phyloP scores from a whole-genome alignment of 2,113 vertebrate species.

The Glaucomys volans region DNA sequence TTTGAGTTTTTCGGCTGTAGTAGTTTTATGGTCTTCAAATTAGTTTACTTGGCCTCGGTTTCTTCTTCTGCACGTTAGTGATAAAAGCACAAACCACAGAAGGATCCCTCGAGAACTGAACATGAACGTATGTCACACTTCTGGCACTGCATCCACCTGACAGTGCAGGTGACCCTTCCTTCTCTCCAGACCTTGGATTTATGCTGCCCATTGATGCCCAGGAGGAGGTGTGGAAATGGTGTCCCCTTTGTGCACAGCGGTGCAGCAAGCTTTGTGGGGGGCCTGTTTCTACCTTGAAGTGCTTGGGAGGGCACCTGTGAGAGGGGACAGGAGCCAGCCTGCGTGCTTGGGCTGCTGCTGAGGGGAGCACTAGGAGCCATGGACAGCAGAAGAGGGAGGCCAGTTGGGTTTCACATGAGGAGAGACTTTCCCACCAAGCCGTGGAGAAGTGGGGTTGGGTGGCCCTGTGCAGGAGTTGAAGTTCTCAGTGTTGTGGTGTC shows the following conservation, averaged over 20 bases:
- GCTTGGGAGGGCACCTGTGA: background rate
- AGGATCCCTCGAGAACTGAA: background rate
- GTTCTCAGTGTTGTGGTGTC: background rate
- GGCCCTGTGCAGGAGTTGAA: background rate
- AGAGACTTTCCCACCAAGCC: background rate
- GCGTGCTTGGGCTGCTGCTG: too few species aligned
- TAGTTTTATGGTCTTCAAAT: background rate
- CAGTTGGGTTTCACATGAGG: background rate
- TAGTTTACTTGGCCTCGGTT: background rate
- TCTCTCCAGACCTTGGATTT: background rate
- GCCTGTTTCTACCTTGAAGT: background rate
- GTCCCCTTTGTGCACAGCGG: too few species aligned
- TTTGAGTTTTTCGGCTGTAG: background rate
- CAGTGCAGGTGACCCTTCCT: too few species aligned
- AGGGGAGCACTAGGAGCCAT: rapidly evolving
- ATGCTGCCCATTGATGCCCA: background rate
- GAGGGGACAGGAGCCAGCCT: background rate
- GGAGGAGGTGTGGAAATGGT: background rate
- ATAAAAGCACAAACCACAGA: background rate
- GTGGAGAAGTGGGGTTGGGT: background rate
- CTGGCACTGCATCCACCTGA: background rate
- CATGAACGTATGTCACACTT: background rate
- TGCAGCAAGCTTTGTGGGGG: background rate
- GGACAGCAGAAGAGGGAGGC: background rate
- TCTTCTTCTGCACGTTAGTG: background rate